These are phyloP conservation scores for Poecile montanus DNA, from an alignment of 2,797 vertebrate species.

Conservation along the genomic window DNA sequence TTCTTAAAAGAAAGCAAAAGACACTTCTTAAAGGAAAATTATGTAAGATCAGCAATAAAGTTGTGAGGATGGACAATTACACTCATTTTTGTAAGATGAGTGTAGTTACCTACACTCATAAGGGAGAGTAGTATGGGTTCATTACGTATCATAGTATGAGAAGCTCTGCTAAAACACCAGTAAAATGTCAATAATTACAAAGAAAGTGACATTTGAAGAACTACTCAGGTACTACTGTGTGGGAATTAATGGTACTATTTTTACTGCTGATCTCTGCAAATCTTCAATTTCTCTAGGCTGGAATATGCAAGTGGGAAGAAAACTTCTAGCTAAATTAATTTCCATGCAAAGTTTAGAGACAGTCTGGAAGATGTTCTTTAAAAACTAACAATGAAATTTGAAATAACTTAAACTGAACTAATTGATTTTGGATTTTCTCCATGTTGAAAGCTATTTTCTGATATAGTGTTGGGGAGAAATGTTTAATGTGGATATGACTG, in stretches of 20 bases:
- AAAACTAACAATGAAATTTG: slow-evolving; percentile 69
- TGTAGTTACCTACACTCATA: neutral
- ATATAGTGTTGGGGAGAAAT: slow-evolving; percentile 20
- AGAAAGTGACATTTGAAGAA: neutral
- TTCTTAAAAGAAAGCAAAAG: neutral
- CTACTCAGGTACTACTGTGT: neutral
- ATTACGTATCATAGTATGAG: neutral
- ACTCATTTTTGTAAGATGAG: neutral
- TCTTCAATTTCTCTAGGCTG: neutral
- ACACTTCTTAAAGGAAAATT: neutral
- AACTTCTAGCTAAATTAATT: slow-evolving; percentile 38
- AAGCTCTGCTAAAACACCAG: neutral
- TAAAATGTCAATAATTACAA: neutral
- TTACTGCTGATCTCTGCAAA: neutral
- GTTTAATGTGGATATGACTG: slow-evolving; percentile 65
- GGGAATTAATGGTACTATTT: slow-evolving; percentile 16
- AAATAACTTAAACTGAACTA: slow-evolving; percentile 72
- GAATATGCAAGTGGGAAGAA: neutral
- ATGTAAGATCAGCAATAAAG: neutral
- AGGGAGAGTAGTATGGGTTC: neutral
- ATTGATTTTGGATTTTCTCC: slow-evolving; percentile 72
- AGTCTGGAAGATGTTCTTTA: slow-evolving; percentile 46
- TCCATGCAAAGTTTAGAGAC: slow-evolving; percentile 36
- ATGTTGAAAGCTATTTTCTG: slow-evolving; percentile 68
- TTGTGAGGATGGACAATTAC: neutral